Evolutionary conservation across 2,113 vertebrate species (phyloP).

Genomic region (Gasterosteus nipponicus): DNA sequence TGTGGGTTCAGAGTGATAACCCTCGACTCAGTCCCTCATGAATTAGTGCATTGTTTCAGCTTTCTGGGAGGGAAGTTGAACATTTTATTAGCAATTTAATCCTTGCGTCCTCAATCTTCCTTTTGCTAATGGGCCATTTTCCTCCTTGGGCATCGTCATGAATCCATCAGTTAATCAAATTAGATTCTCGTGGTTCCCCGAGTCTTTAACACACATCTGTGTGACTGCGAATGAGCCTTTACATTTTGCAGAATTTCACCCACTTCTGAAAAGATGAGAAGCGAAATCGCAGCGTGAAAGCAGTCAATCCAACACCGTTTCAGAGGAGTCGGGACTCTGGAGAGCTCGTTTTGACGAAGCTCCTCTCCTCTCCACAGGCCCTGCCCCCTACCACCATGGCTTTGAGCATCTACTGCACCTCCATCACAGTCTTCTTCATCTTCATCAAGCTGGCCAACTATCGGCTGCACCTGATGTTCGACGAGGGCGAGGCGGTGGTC

Average conservation of each 20-base stretch:
- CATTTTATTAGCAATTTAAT: slow-evolving; percentile 38
- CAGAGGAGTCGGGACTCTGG: not conserved
- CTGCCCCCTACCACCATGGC: slow-evolving; percentile 89
- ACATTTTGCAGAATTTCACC: not conserved
- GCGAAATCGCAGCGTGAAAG: not conserved
- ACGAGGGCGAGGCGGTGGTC: slow-evolving; percentile 87
- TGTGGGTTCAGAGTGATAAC: not conserved
- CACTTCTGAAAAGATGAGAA: not conserved
- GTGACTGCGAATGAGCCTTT: not conserved
- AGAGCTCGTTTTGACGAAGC: not conserved
- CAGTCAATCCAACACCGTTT: not conserved
- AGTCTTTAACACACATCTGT: not conserved
- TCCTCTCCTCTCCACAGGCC: slow-evolving; percentile 79
- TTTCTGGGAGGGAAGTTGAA: slow-evolving; percentile 26
- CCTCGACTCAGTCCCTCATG: not conserved
- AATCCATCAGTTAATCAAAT: slow-evolving; percentile 33
- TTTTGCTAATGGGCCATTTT: slow-evolving; percentile 4
- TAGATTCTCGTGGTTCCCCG: slow-evolving; percentile 5
- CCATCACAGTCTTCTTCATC: slow-evolving; percentile 90
- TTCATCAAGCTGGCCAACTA: slow-evolving; percentile 93
- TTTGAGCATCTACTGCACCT: slow-evolving; percentile 91
- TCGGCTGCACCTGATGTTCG: slow-evolving; percentile 94
- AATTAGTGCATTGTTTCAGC: not conserved
- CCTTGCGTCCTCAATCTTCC: slow-evolving; percentile 30
- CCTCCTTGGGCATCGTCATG: slow-evolving; percentile 18